phyloP scores from a whole-genome alignment of 2,888 invertebrate genomes.

The Colletes collaris region DNA sequence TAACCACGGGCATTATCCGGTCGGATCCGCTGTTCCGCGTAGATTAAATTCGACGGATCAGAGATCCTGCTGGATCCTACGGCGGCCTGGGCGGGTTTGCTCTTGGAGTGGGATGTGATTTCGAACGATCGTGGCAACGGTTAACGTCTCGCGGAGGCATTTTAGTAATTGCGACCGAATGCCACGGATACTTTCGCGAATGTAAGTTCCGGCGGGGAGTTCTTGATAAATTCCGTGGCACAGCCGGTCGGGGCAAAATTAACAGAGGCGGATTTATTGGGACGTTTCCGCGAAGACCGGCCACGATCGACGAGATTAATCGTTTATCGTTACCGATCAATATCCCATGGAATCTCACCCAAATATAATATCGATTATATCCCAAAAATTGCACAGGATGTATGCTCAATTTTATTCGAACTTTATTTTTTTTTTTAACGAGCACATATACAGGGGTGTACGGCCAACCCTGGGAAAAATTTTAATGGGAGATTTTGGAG shows the following conservation, averaged over 20 bases:
- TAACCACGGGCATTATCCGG: conserved; percentile 54
- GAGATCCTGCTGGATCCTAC: conserved; percentile 34
- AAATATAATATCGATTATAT: too few species aligned
- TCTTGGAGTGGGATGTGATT: conserved; percentile 21
- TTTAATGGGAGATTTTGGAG: too few species aligned
- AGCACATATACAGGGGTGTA: too few species aligned
- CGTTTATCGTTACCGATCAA: conserved; percentile 4
- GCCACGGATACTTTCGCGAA: conserved; percentile 25
- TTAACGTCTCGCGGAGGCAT: conserved; percentile 24
- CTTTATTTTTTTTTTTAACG: too few species aligned
- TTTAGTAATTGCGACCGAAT: conserved; percentile 36
- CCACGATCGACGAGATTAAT: conserved; percentile 15
- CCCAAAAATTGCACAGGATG: too few species aligned
- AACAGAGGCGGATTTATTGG: conserved; percentile 14
- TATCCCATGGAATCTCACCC: neutral
- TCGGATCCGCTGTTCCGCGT: conserved; percentile 38
- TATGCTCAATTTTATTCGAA: too few species aligned
- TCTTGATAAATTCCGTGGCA: conserved; percentile 25
- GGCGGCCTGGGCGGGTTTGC: conserved; percentile 16
- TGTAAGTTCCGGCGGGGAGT: conserved; percentile 2
- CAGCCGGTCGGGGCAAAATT: neutral
- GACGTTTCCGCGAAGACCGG: neutral
- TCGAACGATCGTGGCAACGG: conserved; percentile 18
- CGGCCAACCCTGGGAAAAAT: too few species aligned
- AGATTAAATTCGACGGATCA: conserved; percentile 64